Evolutionary conservation across 1,140 invertebrate genomes (phyloP), one percentile per base, ranked within the genome.

Genomic region (Aporrectodea caliginosa): DNA sequence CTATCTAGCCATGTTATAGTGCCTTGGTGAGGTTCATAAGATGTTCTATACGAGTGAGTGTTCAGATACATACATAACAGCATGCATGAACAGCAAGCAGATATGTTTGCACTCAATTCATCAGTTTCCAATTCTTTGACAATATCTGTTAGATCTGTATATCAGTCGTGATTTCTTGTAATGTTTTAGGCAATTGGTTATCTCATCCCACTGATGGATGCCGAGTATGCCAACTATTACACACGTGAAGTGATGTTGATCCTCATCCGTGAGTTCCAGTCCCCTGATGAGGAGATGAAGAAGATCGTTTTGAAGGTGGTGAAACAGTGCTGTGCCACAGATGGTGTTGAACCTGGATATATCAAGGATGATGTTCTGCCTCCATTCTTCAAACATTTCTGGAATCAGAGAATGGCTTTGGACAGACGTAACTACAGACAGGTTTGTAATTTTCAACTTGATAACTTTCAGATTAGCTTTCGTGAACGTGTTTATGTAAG

Each of bases 221-320:
- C 98, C 75, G 98, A 99, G 89, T 99, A 99, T 86, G 98, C 98
- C 0, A 99, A 98, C 88, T 99, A 99, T 88, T 99, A 99, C 87
- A 99, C 98, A 22, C 92, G 96, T 82, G 98, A 99, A 93, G 98
- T 99, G 84, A 99, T 99, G 98, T 91, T 99, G 85, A 99, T 99
- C 89, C 90, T 99, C 6, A 99, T 99, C 85, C 92, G 98, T 89
- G 98, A 99, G 90, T 99, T 99, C 88, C 96, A 98, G 88, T 99
- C 97, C 72, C 98, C 98, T 1, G 98, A 99, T 89, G 98, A 99
- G 89, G 98, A 99, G 91, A 99, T 99, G 98, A 99, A 99, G 87
- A 99, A 99, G 87, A 99, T 99, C 90, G 98, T 99, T 0, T 90
- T 99, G 68, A 99, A 99, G 90, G 95, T 99, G 81, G 98, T 99